Base-by-base conservation (phyloP, 2,888 invertebrate genomes). In the Diloba caeruleocephala region DNA sequence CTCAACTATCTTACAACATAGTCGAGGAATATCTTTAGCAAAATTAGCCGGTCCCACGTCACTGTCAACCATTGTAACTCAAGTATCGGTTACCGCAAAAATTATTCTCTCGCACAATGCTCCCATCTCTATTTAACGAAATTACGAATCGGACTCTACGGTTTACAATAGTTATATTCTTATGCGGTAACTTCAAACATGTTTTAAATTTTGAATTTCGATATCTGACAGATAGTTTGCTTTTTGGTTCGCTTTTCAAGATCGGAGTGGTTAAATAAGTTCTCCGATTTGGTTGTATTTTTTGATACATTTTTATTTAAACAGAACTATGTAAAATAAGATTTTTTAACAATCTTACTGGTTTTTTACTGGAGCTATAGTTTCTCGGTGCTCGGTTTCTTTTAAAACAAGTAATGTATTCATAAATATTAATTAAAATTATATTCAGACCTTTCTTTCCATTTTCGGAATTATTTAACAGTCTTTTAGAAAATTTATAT, bases 11-110 rank as follows among this genome's bases (percentile, higher is more conserved):
- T 44, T 21, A 32, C 25, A 32, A 25, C n/a, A 38, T 7, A 33
- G 31, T 25, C 15, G 17, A 48, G 13, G 9, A 52, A 58, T 46
- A 62, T 77, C 65, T 73, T 72, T 66, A 68, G 73, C 60, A 65
- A 77, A 73, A 78, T 75, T 72, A 59, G 68, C 61, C 54, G 54
- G 64, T 82, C 90, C 90, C 84, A 80, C 81, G 62, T 89, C 90
- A 90, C 79, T 84, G 90, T 89, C 89, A 82, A 0, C 84, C 58
- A 86, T 92, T 90, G 89, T 91, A 57, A 55, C 25, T 72, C 82
- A 79, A 86, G 91, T 91, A 92, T 92, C 92, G 82, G 73, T 92
- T 91, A 92, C 92, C 92, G 88, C 92, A 93, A 82, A 92, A 91
- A 92, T 90, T 90, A 90, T 90, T 86, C 81, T 79, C 81, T 63